Base-by-base conservation (phyloP, 2,888 invertebrate species). In the Lamellibrachia columna region DNA sequence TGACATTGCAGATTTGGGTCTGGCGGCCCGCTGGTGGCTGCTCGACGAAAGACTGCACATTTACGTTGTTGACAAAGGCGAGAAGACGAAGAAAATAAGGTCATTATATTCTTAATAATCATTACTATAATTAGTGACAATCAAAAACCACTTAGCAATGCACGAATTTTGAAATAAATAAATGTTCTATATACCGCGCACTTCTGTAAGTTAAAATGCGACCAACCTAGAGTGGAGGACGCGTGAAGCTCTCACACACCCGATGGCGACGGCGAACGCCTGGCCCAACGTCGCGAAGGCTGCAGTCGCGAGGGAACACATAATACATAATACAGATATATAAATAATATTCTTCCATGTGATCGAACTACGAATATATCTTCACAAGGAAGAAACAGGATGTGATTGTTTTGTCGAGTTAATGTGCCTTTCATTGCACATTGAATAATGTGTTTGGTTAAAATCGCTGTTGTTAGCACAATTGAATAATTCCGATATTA, bases 211-310 rank as follows among this genome's bases (percentile, higher is more conserved):
- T 22, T 6, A 22, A 75, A 15, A 75, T 3, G n/a, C 2, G 75
- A 75, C 22, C 15, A 6, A 75, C 75, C 75, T 75, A 28, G 52
- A 3, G 92, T 94, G 94, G 7, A 94, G 93, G 9, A 93, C 52
- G 6, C 93, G 60, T 0, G 93, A 94, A 3, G 93, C 93, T 3
- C 60, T 55, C n/a, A 94, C 93, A 28, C 93, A 92, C 40, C 92
- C 92, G 28, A 93, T 60, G 22, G 94, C 94, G 22, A 94, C 52
- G 53, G 92, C 53, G 40, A 94, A 75, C 15, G 92, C 90, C 93
- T 92, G 91, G 22, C 93, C 93, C n/a, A 94, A 28, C n/a, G 93
- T 92, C 2, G 92, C 91, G 9, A 94, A 15, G 22, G 92, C 94
- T 94, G 93, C 8, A 92, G 60, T 53, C 28, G 75, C 15, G 1